Conservation (phyloP, 2,888 invertebrate genomes). For the Orthosia gracilis region DNA sequence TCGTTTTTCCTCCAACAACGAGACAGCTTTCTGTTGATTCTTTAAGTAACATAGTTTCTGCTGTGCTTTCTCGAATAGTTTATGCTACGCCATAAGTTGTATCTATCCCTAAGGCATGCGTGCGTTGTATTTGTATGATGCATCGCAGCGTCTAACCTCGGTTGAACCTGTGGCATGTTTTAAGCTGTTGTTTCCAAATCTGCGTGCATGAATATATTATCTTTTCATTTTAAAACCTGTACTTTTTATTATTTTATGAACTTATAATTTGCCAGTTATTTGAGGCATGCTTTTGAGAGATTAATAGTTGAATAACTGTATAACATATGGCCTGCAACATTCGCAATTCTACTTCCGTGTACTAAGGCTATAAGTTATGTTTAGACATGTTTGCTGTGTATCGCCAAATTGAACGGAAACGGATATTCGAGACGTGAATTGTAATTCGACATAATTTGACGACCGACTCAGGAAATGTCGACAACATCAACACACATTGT, state of each 20-base stretch:
- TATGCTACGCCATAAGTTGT: conserved; percentile 32
- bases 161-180: conserved; percentile 42
- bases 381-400: conserved; percentile 52
- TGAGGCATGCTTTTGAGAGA: neutral
- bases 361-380: conserved; percentile 45
- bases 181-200: conserved; percentile 33
- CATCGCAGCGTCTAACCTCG: conserved; percentile 49
- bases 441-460: conserved; percentile 67
- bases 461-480: conserved; percentile 54
- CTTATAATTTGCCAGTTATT: neutral
- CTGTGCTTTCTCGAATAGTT: conserved; percentile 23
- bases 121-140: conserved; percentile 32
- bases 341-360: conserved; percentile 35
- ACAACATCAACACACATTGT: conserved; percentile 37
- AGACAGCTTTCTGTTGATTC: conserved; percentile 11
- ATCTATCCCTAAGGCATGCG: conserved; percentile 50
- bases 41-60: conserved; percentile 11
- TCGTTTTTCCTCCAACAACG: conserved; percentile 27
- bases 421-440: conserved; percentile 76
- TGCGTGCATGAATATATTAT: neutral
- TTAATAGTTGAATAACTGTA: conserved; percentile 30
- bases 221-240: neutral
- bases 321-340: conserved; percentile 21
- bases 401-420: conserved; percentile 75
- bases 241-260: no score